Base-by-base conservation (phyloP, 92 coral and sea anemone species). In the Muricea muricata region DNA sequence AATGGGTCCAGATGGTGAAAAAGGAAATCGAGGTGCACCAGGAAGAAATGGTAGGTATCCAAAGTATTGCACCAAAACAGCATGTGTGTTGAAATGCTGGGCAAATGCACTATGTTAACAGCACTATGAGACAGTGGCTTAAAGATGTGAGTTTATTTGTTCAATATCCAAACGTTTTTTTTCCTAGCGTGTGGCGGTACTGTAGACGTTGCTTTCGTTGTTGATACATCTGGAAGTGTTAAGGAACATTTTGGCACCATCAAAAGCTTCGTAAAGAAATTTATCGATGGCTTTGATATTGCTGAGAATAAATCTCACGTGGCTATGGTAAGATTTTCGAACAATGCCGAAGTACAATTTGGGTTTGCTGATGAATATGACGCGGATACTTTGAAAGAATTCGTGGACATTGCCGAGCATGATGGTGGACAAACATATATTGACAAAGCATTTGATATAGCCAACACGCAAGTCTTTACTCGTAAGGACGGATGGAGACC, bases 141-240 rank as follows among this genome's bases (percentile, higher is more conserved):
- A n/a, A n/a, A n/a, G n/a, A n/a, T n/a, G n/a, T 18, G 63, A 55
- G 4, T 37, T 9, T 37, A 9, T 37, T 4, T 37, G 9, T 9
- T 37, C 42, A 37, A 37, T n/a, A n/a, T n/a, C n/a, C n/a, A 37
- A 4, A 37, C 42, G 4, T 37, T 37, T 70, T n/a, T 26, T 37
- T 29, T 68, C 35, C 23, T 9, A 78, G 83, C 58, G 46, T 78
- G 83, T 57, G 83, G 71, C 8, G 71, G 71, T 24, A 55, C 58
- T 12, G 24, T 78, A 18, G 83, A 78, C n/a, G 83, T 78, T 23
- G 72, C 30, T 26, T 78, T 78, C 21, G 37, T 78, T 34, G 83
- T 57, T 57, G 83, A 78, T 58, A 33, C 83, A 41, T 78, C 83
- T 34, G 83, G 71, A 1, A 78, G 83, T 46, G 55, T 78, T 57